Base-by-base conservation (phyloP, 2,797 vertebrate species). In the Sciaenops ocellatus region DNA sequence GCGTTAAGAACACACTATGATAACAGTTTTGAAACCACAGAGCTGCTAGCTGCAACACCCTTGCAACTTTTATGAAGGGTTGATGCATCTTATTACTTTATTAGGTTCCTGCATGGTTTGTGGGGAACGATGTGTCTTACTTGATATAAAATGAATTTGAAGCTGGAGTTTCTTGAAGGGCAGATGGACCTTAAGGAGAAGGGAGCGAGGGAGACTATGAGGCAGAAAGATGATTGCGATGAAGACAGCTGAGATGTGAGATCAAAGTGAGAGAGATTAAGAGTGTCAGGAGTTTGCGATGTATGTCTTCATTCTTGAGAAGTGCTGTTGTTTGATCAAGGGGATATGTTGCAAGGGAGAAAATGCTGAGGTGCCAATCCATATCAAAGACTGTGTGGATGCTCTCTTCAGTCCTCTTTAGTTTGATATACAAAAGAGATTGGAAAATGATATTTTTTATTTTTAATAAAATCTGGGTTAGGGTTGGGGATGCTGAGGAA, bases 191-290 rank as follows among this genome's bases (percentile, higher is more conserved):
- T 84, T 81, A 71, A 82, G 68, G 69, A 76, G 59, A 61, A 61
- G 20, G 4, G 71, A 22, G 44, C 20, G 56, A 67, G 38, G 30
- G 48, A 61, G 69, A 55, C 52, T 9, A 44, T 20, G 65, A 81
- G 74, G 68, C 69, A 71, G 52, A 60, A 59, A 76, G 62, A 77
- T 79, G 77, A 87, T 89, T 64, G 69, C 71, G 80, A 85, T 82
- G 84, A 80, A 61, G 81, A 85, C 26, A 3, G 73, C 78, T 80
- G 69, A 80, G 82, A 80, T 51, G 70, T 28, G 13, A 85, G 89
- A 92, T 94, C 89, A 95, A 93, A 94, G 88, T 63, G 57, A 70
- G 77, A 28, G 60, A 71, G 80, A 94, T 92, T 86, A 85, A 89
- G 62, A 79, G 76, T 83, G 90, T 90, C 88, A 44, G 78, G 77